phyloP scores from a whole-genome alignment of 53 echinoderm and acorn worm genomes.

The Actinopyga echinites region DNA sequence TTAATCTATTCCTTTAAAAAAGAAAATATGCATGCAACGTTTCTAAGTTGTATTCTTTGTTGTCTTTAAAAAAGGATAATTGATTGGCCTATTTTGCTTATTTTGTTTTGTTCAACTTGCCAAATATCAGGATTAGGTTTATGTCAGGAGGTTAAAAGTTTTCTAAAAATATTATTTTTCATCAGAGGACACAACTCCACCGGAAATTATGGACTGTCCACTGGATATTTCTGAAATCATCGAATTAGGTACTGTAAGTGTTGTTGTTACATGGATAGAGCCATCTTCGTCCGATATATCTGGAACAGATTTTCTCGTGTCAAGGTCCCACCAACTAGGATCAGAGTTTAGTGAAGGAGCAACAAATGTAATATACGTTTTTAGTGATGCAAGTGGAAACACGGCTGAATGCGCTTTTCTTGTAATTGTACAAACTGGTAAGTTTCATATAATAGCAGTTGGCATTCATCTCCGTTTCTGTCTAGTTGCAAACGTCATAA shows the following conservation, averaged over 20 bases:
- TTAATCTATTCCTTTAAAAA: too few species aligned
- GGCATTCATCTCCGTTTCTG: too few species aligned
- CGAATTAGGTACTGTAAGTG: constrained; percentile 31
- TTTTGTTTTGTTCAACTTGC: too few species aligned
- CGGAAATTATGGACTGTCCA: constrained; percentile 58
- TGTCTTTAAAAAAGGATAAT: too few species aligned
- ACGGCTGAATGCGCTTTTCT: constrained; percentile 50
- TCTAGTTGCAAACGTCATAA: too few species aligned
- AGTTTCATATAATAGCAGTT: not conserved
- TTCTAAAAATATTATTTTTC: not conserved
- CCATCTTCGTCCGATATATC: constrained; percentile 50
- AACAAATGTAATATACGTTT: constrained; percentile 58
- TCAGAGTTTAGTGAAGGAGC: constrained; percentile 39
- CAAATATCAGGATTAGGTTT: too few species aligned
- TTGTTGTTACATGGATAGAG: constrained; percentile 9
- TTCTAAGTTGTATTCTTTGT: too few species aligned
- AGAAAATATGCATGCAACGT: too few species aligned
- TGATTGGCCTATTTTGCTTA: too few species aligned
- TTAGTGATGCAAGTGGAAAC: constrained; percentile 49
- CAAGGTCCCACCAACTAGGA: constrained; percentile 41
- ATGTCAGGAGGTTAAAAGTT: too few species aligned
- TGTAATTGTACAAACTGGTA: constrained; percentile 53
- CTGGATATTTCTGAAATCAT: constrained; percentile 14
- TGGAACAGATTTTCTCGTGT: not conserved
- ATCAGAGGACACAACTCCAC: constrained; percentile 65